Conservation (phyloP, 1,140 invertebrate genomes). For the Hestina assimilis region DNA sequence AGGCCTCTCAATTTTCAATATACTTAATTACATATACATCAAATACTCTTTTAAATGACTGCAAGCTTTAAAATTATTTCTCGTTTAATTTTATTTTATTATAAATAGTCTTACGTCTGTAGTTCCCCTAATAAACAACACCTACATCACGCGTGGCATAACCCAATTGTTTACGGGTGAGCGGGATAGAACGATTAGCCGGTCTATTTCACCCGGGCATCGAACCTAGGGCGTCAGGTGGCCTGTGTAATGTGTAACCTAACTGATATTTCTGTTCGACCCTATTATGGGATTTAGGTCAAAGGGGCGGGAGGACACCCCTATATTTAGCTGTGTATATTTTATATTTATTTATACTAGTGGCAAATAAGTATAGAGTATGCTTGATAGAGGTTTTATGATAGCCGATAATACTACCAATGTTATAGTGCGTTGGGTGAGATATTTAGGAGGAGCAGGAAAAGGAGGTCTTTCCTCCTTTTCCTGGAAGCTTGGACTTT, state of each 20-base stretch:
- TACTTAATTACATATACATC: no score
- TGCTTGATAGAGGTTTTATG: no score
- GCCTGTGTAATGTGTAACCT: conserved; percentile 24
- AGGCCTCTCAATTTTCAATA: no score
- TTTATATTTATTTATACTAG: not conserved
- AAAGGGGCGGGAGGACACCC: not conserved
- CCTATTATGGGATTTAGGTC: conserved; percentile 18
- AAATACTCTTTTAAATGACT: no score
- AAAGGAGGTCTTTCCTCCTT: no score
- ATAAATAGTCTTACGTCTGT: not conserved
- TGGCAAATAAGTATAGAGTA: no score
- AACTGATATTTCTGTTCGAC: conserved; percentile 14
- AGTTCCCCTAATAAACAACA: conserved; percentile 22
- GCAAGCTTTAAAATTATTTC: no score
- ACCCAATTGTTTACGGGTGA: conserved; percentile 35
- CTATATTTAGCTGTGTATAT: no score
- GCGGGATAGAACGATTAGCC: conserved; percentile 32
- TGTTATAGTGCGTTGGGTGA: no score
- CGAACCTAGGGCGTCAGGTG: conserved; percentile 34
- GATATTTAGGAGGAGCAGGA: no score
- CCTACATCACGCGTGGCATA: conserved; percentile 34
- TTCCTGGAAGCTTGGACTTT: no score
- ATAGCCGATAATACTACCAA: no score
- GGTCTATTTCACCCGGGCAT: conserved; percentile 52
- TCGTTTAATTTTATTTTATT: not conserved